Conservation (phyloP, 23 tunicate species). For the Phallusia fumigata region DNA sequence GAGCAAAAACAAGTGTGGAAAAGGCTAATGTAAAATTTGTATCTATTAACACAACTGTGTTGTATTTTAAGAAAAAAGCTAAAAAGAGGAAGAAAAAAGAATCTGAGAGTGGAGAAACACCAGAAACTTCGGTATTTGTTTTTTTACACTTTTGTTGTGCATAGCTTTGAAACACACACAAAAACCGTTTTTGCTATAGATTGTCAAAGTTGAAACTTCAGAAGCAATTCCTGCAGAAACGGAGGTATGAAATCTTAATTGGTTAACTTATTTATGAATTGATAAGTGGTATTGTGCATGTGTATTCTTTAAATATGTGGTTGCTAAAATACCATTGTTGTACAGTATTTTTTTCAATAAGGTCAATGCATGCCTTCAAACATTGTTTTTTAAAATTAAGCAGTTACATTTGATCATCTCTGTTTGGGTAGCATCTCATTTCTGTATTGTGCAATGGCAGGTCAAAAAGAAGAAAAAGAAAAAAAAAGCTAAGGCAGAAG, state of each 20-base stretch:
- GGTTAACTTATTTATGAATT: background rate
- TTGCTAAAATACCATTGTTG: no score
- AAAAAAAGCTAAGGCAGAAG: background rate
- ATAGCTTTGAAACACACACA: background rate
- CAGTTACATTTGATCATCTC: no score
- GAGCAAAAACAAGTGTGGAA: background rate
- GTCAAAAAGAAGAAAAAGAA: slow-evolving; percentile 9
- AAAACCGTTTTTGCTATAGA: background rate
- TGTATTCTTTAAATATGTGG: no score
- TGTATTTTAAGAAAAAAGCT: background rate
- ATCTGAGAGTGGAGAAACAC: background rate
- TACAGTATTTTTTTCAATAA: no score
- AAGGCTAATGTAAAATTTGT: background rate
- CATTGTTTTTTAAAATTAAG: no score
- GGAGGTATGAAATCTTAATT: background rate
- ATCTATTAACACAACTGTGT: background rate
- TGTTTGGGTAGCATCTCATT: no score
- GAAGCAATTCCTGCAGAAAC: background rate
- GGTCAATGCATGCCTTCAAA: no score
- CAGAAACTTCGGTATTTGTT: background rate
- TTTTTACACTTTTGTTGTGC: background rate
- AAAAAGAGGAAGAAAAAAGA: background rate
- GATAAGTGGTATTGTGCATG: background rate
- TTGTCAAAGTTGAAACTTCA: background rate
- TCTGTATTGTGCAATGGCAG: background rate